Conservation (phyloP, 2,797 vertebrate species). For the Austrolebias charrua region DNA sequence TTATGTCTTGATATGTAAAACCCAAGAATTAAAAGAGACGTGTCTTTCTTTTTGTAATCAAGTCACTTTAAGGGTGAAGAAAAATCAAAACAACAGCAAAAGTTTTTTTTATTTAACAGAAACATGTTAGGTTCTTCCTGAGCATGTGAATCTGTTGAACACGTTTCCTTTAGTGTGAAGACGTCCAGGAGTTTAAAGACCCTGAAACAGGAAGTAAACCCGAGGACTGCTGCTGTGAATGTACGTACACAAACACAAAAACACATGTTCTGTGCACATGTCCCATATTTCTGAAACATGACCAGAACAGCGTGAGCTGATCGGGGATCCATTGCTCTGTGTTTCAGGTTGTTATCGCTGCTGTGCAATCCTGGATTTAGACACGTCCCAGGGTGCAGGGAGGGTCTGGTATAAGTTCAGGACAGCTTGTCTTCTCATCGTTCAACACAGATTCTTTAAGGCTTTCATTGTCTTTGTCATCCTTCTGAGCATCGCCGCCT, state of each 20-base stretch:
- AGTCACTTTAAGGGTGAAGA: no score
- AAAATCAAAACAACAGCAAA: constrained; percentile 2
- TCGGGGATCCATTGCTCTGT: not conserved
- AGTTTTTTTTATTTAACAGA: not conserved
- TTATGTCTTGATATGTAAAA: no score
- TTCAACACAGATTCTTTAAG: constrained; percentile 95
- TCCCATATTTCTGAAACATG: not conserved
- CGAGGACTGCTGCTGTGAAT: constrained; percentile 82
- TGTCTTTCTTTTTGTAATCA: no score
- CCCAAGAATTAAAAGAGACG: no score
- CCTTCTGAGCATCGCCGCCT: constrained; percentile 91
- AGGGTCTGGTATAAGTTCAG: constrained; percentile 88
- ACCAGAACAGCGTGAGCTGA: not conserved
- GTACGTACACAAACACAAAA: constrained; percentile 31
- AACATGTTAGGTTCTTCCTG: not conserved
- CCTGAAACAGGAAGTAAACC: constrained; percentile 77
- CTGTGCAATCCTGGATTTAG: constrained; percentile 84
- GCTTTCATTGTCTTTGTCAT: constrained; percentile 98
- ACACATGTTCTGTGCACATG: no score
- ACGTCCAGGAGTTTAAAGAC: constrained; percentile 79
- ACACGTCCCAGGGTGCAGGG: constrained; percentile 80
- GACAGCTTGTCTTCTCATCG: constrained; percentile 86
- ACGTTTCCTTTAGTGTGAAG: not conserved
- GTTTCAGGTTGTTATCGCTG: constrained; percentile 83
- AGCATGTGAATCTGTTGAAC: not conserved